Base-by-base conservation (phyloP, 92 coral and sea anemone genomes). In the Hydrozoanthus gracilis region DNA sequence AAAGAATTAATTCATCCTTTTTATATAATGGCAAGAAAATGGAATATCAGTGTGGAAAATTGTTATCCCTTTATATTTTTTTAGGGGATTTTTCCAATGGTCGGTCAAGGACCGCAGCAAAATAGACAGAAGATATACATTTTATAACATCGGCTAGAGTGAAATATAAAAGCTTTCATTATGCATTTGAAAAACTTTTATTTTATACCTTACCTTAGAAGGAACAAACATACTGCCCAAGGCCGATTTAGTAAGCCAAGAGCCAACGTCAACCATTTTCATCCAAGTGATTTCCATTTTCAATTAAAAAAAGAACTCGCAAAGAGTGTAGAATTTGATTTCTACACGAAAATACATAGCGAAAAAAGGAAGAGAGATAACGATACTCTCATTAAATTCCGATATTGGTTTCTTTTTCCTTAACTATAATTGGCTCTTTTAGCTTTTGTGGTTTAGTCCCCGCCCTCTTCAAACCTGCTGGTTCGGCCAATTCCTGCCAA, bases 31-130 rank as follows among this genome's bases (percentile, higher is more conserved):
- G 20, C 15, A 64, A 64, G 17, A 64, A 18, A 64, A 18, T 18
- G 20, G 15, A 35, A 64, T 64, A 8, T 64, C 69, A 64, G 17
- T 15, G 17, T 64, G 69, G 69, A 64, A 64, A n/a, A n/a, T n/a
- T n/a, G n/a, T n/a, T n/a, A n/a, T n/a, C n/a, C n/a, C n/a, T n/a
- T n/a, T n/a, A n/a, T n/a, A n/a, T n/a, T n/a, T n/a, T n/a, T n/a
- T n/a, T n/a, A n/a, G n/a, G n/a, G n/a, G n/a, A n/a, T n/a, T n/a
- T n/a, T n/a, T n/a, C n/a, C n/a, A n/a, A n/a, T n/a, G n/a, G n/a
- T n/a, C n/a, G n/a, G 69, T 62, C 69, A 62, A 14, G 69, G 69
- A 62, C 27, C 69, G 69, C 69, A 62, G 69, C 69, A 62, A 62
- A 55, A 55, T 55, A 55, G 62, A 62, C 69, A 62, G 69, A 62